Evolutionary conservation across 2,797 vertebrate genomes (phyloP).

Genomic region (Semotilus atromaculatus): DNA sequence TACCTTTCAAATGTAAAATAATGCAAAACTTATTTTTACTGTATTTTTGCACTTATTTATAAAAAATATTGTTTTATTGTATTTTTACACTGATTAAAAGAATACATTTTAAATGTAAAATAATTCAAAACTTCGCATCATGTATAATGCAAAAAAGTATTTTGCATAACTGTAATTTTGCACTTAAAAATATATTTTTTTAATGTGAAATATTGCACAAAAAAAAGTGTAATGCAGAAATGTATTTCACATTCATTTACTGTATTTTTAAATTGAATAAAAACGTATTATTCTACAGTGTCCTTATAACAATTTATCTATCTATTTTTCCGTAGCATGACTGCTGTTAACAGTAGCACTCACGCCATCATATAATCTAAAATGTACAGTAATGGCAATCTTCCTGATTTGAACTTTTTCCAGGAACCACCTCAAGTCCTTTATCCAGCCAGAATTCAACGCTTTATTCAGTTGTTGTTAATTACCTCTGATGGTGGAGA

Average conservation of each 20-base stretch:
- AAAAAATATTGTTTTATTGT: no score
- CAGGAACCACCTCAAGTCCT: background rate
- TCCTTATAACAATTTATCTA: background rate
- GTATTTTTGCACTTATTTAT: background rate
- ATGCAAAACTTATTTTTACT: no score
- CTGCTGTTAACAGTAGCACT: background rate
- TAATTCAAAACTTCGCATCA: background rate
- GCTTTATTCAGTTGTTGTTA: constrained; percentile 40
- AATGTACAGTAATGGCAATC: background rate
- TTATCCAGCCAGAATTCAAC: background rate
- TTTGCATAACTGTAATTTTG: background rate
- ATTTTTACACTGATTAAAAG: background rate
- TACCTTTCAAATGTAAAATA: background rate
- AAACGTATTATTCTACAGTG: background rate
- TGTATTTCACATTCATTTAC: no score
- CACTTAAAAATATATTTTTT: background rate
- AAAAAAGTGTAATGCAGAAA: no score
- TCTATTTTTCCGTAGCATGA: background rate
- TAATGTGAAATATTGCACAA: no score
- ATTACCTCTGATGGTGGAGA: constrained; percentile 8
- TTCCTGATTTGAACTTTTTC: background rate
- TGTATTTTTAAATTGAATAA: no score
- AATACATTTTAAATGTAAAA: background rate
- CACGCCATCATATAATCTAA: background rate
- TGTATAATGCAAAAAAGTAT: background rate